phyloP scores from a whole-genome alignment of 2,888 invertebrate genomes.

The Pheosia tremula region DNA sequence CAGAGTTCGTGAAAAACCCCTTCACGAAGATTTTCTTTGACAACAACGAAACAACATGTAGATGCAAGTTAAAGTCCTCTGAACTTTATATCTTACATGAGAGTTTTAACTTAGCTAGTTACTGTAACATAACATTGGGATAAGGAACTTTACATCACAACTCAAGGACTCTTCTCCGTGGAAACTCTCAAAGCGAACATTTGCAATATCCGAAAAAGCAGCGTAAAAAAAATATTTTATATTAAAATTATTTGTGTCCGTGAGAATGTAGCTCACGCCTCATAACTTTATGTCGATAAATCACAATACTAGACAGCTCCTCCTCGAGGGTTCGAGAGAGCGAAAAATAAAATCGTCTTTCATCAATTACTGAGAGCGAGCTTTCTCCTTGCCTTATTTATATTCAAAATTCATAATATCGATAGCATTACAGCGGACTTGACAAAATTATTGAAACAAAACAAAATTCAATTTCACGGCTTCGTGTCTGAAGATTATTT shows the following conservation, averaged over 20 bases:
- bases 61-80: slow-evolving; percentile 28
- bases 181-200: slow-evolving; percentile 8
- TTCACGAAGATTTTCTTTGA: slow-evolving; percentile 24
- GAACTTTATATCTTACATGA: slow-evolving; percentile 28
- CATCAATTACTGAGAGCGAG: slow-evolving; percentile 60
- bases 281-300: slow-evolving; percentile 70
- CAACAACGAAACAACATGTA: slow-evolving; percentile 27
- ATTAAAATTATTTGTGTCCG: slow-evolving; percentile 50
- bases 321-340: slow-evolving; percentile 53
- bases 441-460: slow-evolving; percentile 41
- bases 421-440: slow-evolving; percentile 34
- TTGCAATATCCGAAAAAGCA: slow-evolving; percentile 13
- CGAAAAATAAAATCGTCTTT: slow-evolving; percentile 59
- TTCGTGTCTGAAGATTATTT: not conserved
- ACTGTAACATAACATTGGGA: slow-evolving; percentile 19
- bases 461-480: slow-evolving; percentile 29
- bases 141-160: not conserved
- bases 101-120: slow-evolving; percentile 31
- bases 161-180: slow-evolving; percentile 3
- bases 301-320: slow-evolving; percentile 69
- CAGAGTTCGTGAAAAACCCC: slow-evolving; percentile 17
- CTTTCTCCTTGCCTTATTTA: slow-evolving; percentile 45
- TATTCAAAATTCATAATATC: slow-evolving; percentile 49
- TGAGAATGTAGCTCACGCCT: slow-evolving; percentile 51
- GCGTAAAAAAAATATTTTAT: slow-evolving; percentile 41